Evolutionary conservation across 2,888 invertebrate species (phyloP).

Genomic region (Catotricha subobsoleta): DNA sequence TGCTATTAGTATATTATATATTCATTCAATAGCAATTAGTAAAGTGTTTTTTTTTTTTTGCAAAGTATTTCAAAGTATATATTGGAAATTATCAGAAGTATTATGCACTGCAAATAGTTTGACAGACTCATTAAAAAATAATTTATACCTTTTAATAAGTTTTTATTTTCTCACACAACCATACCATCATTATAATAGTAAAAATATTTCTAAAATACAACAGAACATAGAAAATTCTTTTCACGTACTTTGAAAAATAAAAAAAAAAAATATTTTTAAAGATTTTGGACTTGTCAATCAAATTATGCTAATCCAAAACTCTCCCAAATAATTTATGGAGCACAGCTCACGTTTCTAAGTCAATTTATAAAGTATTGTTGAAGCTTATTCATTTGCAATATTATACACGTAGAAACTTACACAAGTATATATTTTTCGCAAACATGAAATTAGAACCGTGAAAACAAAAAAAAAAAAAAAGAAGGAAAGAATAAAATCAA

Average conservation of each 20-base stretch:
- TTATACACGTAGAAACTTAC: not conserved
- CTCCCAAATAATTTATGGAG: constrained; percentile 3
- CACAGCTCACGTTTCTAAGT: constrained; percentile 4
- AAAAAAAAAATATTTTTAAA: constrained; percentile 4
- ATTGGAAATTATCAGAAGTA: not conserved
- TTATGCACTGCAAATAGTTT: too few species aligned
- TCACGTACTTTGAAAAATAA: not conserved
- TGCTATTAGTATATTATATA: not conserved
- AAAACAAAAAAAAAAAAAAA: not conserved
- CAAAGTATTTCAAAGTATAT: not conserved
- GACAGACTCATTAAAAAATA: too few species aligned
- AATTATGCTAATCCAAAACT: constrained; percentile 8
- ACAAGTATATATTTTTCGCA: not conserved
- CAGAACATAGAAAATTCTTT: too few species aligned
- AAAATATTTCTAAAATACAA: too few species aligned
- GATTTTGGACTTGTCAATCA: constrained; percentile 8
- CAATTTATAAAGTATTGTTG: constrained; percentile 8
- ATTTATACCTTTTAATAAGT: too few species aligned
- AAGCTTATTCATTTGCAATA: not conserved
- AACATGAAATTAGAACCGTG: not conserved
- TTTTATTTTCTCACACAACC: too few species aligned
- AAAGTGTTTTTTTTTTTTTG: not conserved
- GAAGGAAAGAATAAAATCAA: not conserved
- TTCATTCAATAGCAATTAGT: not conserved
- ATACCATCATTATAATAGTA: too few species aligned